Conservation (phyloP, 2,113 vertebrate genomes). For the Fukomys damarensis region DNA sequence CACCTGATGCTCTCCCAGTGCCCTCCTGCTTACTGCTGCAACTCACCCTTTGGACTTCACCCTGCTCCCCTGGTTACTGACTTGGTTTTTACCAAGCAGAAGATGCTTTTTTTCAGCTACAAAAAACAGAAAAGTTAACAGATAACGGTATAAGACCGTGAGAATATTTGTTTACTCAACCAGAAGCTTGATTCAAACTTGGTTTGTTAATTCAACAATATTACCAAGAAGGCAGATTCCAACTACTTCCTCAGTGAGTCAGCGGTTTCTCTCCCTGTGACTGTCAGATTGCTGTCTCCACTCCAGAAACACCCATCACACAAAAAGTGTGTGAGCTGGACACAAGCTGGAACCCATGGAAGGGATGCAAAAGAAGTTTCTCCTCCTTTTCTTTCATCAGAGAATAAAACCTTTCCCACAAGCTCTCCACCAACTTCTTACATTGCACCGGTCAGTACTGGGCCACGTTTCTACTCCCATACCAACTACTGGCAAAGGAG, state of each 20-base stretch:
- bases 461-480: rapidly evolving
- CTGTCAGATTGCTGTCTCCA: neutral
- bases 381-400: neutral
- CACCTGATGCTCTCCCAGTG: neutral
- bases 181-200: neutral
- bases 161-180: neutral
- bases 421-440: neutral
- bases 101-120: neutral
- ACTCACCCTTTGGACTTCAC: neutral
- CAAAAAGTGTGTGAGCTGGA: neutral
- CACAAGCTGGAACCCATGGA: neutral
- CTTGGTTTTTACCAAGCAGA: neutral
- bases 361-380: neutral
- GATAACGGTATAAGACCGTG: neutral
- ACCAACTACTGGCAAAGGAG: neutral
- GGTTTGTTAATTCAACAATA: neutral
- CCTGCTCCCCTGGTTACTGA: neutral
- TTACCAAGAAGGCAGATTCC: neutral
- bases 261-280: neutral
- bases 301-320: neutral
- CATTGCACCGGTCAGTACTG: neutral
- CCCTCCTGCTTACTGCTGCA: neutral
- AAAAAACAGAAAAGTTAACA: conserved; percentile 33
- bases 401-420: neutral
- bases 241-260: neutral